phyloP scores from a whole-genome alignment of 2,888 invertebrate species.

The Polia nebulosa region DNA sequence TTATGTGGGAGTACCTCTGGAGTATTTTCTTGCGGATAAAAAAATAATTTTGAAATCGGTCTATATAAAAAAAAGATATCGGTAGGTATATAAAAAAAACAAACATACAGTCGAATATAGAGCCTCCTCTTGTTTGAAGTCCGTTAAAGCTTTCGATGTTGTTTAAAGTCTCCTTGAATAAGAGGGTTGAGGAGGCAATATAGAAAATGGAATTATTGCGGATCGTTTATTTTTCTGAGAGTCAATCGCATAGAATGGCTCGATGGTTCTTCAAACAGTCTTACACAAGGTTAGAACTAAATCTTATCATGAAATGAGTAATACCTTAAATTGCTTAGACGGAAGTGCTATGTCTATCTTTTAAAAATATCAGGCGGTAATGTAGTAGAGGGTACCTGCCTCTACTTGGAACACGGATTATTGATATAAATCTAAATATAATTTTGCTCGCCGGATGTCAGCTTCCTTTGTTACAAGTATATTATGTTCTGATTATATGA shows the following conservation, averaged over 20 bases:
- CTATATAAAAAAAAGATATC: too few relatives aligned
- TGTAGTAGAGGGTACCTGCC: background rate
- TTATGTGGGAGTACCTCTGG: too few relatives aligned
- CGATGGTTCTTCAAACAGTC: background rate
- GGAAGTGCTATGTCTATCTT: slow-evolving; percentile 8
- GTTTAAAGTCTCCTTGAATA: background rate
- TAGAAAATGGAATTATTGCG: background rate
- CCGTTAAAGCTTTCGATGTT: background rate
- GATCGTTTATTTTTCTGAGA: too few relatives aligned
- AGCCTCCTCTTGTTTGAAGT: too few relatives aligned
- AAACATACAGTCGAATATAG: too few relatives aligned
- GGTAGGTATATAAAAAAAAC: too few relatives aligned
- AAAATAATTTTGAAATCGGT: too few relatives aligned
- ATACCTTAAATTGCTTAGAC: background rate
- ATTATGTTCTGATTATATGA: background rate
- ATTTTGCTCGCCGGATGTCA: slow-evolving; percentile 22
- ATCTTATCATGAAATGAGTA: background rate
- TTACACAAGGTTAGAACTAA: background rate
- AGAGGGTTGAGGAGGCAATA: background rate
- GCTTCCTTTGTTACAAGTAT: slow-evolving; percentile 22
- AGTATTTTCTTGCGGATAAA: too few relatives aligned
- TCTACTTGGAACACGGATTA: background rate
- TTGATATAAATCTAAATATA: slow-evolving; percentile 32
- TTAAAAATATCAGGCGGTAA: slow-evolving; percentile 8
- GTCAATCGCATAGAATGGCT: background rate